Evolutionary conservation across 2,888 invertebrate species (phyloP), one percentile per base, ranked within the genome.

Genomic region (Macrosoma leucophasiata): DNA sequence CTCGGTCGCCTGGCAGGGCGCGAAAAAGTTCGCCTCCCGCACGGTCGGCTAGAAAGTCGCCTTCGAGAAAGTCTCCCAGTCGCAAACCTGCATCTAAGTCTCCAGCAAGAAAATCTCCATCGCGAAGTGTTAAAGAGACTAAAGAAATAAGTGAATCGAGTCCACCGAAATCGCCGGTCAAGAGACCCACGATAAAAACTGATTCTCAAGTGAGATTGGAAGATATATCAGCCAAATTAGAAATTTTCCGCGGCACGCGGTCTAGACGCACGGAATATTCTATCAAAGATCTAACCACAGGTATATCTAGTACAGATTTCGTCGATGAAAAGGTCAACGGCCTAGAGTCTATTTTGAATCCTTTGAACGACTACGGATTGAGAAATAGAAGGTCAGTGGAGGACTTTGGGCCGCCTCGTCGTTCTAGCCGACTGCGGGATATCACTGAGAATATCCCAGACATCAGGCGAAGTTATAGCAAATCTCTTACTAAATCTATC

Each of bases 31-130:
- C 79, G 17, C 67, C 76, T 35, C 55, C 62, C 41, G 67, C 64
- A 39, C 70, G 71, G 15, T 43, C 34, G 13, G 28, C 41, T 28
- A 46, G 41, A 21, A 51, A 48, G 24, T 58, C 71, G 5, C 63
- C 79, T 18, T 66, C 74, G 10, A 76, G 84, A 26, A 86, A 85
- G 38, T 86, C 86, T 6, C 85, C 86, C 2, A 71, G 74, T 40
- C 69, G 81, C 36, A 84, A 82, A 51, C 60, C 79, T 15, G 65
- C 74, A 7, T 67, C 77, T 37, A 84, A 81, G 46, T 82, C 77
- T 5, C 77, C 81, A 11, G 70, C 77, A 12, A 68, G 82, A 29
- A 85, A 82, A 45, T 82, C 81, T 0, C 82, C 82, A 1, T 74
- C 81, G 1, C 61, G 79, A 50, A 53, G 66, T 1, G 44, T 46